Evolutionary conservation across 2,888 invertebrate genomes (phyloP).

Genomic region (Agrotis exclamationis): DNA sequence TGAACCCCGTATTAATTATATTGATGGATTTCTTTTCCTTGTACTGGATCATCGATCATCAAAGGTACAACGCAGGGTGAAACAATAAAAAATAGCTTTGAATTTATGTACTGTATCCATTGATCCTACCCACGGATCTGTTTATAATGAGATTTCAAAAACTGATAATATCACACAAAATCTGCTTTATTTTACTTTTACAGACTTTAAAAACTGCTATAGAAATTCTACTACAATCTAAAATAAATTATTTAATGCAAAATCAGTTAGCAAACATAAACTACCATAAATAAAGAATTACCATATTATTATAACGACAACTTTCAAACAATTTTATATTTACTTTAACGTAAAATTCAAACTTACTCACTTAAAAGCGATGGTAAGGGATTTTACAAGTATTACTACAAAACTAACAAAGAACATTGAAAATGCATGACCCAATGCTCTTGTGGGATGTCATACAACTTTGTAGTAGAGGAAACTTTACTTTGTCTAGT

Average conservation of each 20-base stretch:
- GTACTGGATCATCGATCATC: no score
- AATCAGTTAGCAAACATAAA: neutral
- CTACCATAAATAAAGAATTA: conserved; percentile 4
- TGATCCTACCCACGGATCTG: no score
- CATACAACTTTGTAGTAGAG: conserved; percentile 53
- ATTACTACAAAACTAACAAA: conserved; percentile 63
- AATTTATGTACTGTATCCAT: no score
- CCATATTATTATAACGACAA: neutral
- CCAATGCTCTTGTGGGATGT: conserved; percentile 58
- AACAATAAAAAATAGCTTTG: no score
- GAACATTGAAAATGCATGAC: conserved; percentile 74
- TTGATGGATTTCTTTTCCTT: no score
- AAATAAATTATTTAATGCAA: neutral
- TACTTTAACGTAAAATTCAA: conserved; percentile 43
- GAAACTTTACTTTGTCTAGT: conserved; percentile 39
- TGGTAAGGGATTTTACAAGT: conserved; percentile 48
- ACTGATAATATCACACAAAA: no score
- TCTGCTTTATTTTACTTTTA: no score
- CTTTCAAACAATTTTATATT: conserved; percentile 31
- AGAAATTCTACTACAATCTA: neutral
- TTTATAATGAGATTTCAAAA: no score
- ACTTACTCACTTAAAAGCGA: conserved; percentile 36
- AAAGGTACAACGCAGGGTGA: no score
- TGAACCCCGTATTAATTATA: no score
- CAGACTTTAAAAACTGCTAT: no score